Evolutionary conservation across 2,888 invertebrate genomes (phyloP), one percentile per base, ranked within the genome.

Genomic region (Myopa tessellatipennis): DNA sequence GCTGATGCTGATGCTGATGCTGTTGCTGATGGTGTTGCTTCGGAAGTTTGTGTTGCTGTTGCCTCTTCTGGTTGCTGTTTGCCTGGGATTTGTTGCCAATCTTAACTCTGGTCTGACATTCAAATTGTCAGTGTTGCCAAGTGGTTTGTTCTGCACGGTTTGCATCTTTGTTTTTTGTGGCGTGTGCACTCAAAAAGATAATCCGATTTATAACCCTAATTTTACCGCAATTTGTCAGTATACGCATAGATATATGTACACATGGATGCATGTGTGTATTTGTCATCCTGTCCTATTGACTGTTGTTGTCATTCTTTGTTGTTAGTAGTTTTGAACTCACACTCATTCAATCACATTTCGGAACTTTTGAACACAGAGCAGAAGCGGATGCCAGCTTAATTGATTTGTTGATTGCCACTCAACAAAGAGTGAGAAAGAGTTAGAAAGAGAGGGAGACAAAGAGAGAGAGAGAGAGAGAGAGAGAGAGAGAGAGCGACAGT

Each of bases 231-330:
- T 76, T 78, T 78, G 75, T 74, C 55, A 38, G n/a, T 36, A 14
- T n/a, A n/a, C n/a, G n/a, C n/a, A n/a, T n/a, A n/a, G n/a, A n/a
- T n/a, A n/a, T n/a, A n/a, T n/a, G n/a, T n/a, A n/a, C n/a, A n/a
- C n/a, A n/a, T 45, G 38, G 16, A 16, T 36, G 60, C 36, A 26
- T 67, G 63, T 75, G 58, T 79, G 76, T 77, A 65, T 38, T 26
- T 55, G 67, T 16, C 58, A 5, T 58, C n/a, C 72, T 34, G 8
- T n/a, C 40, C 55, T 38, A 63, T 18, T 63, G 61, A 26, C n/a
- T 61, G 65, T 65, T 26, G 65, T 67, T 72, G 36, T 84, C 84
- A 81, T 85, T 26, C 84, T 83, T 82, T 81, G 84, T 65, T 50
- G 16, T 61, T 61, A 10, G 16, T 40, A 55, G 61, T 76, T 69